Conservation (phyloP, 1,140 invertebrate species). For the Drosophila pectinifera region DNA sequence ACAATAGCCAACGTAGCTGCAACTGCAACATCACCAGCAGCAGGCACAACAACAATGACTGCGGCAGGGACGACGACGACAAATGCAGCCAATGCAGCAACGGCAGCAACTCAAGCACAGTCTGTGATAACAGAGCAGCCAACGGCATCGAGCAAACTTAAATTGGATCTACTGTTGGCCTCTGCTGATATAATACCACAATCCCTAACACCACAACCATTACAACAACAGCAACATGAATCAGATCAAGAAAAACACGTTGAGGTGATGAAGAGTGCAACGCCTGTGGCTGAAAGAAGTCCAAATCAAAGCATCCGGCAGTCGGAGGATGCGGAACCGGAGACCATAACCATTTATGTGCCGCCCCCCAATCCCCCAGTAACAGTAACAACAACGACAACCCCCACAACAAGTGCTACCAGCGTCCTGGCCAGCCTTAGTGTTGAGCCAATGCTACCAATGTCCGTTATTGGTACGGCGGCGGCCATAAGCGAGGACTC, state of each 20-base stretch:
- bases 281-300: slow-evolving; percentile 28
- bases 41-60: slow-evolving; percentile 12
- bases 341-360: slow-evolving; percentile 53
- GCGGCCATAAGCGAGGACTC: slow-evolving; percentile 76
- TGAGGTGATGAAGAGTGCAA: slow-evolving; percentile 12
- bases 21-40: slow-evolving; percentile 11
- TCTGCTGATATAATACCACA: slow-evolving; percentile 78
- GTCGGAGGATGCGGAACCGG: slow-evolving; percentile 10
- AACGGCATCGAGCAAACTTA: slow-evolving; percentile 80
- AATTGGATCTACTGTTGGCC: slow-evolving; percentile 80
- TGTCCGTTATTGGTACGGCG: slow-evolving; percentile 59
- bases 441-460: slow-evolving; percentile 47
- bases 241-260: slow-evolving; percentile 8
- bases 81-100: slow-evolving; percentile 8
- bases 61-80: slow-evolving; percentile 1
- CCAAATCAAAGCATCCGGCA: slow-evolving; percentile 21
- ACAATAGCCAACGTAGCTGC: slow-evolving; percentile 17
- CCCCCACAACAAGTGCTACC: slow-evolving; percentile 12
- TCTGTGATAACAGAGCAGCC: slow-evolving; percentile 85
- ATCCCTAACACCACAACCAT: slow-evolving; percentile 60
- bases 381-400: slow-evolving; percentile 13
- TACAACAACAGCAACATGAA: slow-evolving; percentile 28
- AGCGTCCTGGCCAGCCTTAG: slow-evolving; percentile 45
- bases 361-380: slow-evolving; percentile 25
- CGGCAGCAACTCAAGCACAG: slow-evolving; percentile 75